Evolutionary conservation across 2,797 vertebrate species (phyloP), one percentile per base, ranked within the genome.

Genomic region (Selene dorsalis): DNA sequence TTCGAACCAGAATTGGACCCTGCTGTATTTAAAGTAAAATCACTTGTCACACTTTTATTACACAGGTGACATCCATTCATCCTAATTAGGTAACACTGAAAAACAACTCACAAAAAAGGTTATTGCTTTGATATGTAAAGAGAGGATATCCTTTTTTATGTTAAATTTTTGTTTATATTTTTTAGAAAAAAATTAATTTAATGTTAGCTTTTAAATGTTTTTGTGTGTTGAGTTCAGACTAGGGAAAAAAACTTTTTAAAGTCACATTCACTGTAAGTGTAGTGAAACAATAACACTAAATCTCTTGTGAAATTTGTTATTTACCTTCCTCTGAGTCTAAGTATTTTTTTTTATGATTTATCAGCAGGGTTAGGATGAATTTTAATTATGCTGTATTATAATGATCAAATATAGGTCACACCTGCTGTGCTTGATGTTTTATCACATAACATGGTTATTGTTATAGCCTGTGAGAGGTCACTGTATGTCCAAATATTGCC

Each of bases 41-140:
- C 6, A 8, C 35, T 20, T 43, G 5, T n/a, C 41, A 57, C 12
- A 26, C 18, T 9, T 50, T 59, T 2, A 48, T 30, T 10, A 63
- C 22, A 67, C 13, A 56, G 47, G 14, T 68, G 50, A 59, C 30
- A 17, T 64, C 50, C 28, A 61, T 69, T 69, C 22, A 59, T 4
- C 14, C 43, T 69, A 13, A 63, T 48, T 32, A 6, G 30, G n/a
- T n/a, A n/a, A n/a, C n/a, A n/a, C n/a, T n/a, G n/a, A n/a, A n/a
- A n/a, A n/a, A n/a, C n/a, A n/a, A n/a, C n/a, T n/a, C n/a, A n/a
- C 30, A 32, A 32, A 32, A 6, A 7, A 14, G 5, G 2, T 16
- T 14, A 28, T 22, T 22, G n/a, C 20, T 17, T 13, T n/a, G 3
- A 4, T 52, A 12, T 48, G 0, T 30, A 4, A 32, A 61, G 4